Conservation (phyloP, 2,888 invertebrate species). For the Limnephilus auricula region DNA sequence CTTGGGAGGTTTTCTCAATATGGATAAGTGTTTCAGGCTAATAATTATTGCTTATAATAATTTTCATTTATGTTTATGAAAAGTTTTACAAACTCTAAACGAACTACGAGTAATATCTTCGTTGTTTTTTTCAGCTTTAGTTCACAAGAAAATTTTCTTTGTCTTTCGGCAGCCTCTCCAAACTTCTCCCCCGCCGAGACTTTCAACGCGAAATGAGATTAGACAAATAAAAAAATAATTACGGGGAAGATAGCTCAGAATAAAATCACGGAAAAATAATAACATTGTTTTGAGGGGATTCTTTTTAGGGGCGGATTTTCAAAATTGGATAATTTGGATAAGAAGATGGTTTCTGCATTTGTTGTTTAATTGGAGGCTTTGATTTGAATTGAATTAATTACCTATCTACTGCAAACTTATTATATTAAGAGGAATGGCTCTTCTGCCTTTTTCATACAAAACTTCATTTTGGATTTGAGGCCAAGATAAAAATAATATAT, state of each 20-base stretch:
- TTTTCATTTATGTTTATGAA: not conserved
- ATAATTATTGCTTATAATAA: too few species aligned
- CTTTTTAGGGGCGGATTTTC: conserved; percentile 12
- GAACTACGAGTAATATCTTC: not conserved
- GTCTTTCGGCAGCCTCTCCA: not conserved
- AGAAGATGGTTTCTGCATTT: conserved; percentile 12
- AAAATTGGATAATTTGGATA: conserved; percentile 54
- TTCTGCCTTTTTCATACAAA: too few species aligned
- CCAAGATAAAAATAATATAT: too few species aligned
- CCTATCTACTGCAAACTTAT: too few species aligned
- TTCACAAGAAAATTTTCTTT: conserved; percentile 32
- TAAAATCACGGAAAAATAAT: conserved; percentile 22
- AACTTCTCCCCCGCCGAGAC: conserved; percentile 4
- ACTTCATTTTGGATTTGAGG: too few species aligned
- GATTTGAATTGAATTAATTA: too few species aligned
- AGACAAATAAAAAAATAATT: conserved; percentile 63
- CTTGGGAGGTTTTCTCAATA: too few species aligned
- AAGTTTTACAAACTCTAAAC: not conserved
- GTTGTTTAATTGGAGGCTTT: conserved; percentile 63
- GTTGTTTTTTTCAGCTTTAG: not conserved
- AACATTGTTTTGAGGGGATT: conserved; percentile 2
- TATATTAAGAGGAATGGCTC: too few species aligned
- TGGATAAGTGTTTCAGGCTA: too few species aligned
- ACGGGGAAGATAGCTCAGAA: conserved; percentile 55
- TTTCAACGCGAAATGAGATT: conserved; percentile 31